phyloP scores from a whole-genome alignment of 2,797 vertebrate genomes.

The Leucoraja ocellata region DNA sequence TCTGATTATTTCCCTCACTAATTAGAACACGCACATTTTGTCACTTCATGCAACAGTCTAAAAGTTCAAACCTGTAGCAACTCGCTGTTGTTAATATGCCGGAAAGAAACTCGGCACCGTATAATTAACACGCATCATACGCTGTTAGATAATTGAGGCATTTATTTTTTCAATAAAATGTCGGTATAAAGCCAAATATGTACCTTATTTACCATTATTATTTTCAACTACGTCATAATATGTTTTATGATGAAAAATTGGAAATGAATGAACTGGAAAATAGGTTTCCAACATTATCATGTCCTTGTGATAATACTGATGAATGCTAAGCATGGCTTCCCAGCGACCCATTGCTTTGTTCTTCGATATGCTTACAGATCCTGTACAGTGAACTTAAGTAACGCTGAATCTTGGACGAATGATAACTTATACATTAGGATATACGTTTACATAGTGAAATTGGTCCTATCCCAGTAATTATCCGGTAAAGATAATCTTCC shows the following conservation, averaged over 20 bases:
- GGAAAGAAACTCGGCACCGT: neutral
- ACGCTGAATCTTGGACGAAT: neutral
- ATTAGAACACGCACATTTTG: neutral
- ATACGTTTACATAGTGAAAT: neutral
- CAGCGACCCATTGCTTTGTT: neutral
- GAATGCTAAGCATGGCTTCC: neutral
- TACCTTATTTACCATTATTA: neutral
- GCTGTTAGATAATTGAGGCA: neutral
- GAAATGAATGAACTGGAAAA: neutral
- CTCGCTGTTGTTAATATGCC: neutral
- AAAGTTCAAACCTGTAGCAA: conserved; percentile 1
- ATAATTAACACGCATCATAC: neutral
- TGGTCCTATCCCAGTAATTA: neutral
- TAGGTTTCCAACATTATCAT: too few relatives aligned
- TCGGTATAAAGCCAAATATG: neutral
- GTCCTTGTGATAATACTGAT: neutral
- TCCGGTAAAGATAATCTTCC: neutral
- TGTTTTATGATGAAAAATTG: neutral
- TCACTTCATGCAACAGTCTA: neutral
- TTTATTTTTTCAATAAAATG: neutral
- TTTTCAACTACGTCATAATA: neutral
- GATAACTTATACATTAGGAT: neutral
- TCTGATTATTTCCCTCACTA: neutral
- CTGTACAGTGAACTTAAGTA: neutral
- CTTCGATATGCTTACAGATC: neutral